Base-by-base conservation (phyloP, 2,797 vertebrate species). In the Notamacropus eugenii region DNA sequence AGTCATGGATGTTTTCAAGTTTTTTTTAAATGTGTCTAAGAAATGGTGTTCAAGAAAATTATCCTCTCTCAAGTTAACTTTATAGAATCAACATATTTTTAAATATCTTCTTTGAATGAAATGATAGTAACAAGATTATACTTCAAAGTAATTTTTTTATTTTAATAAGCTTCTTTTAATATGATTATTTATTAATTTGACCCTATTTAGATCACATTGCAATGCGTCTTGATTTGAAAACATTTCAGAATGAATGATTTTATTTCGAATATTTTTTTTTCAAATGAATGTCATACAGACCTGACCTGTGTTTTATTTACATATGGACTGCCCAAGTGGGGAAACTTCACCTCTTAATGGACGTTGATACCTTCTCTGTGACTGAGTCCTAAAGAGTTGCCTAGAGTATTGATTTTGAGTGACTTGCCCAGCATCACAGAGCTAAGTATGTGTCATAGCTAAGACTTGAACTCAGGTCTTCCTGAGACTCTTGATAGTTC, bases 1-100 rank as follows among this genome's bases (percentile, higher is more conserved):
- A 96, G 92, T 95, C 96, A 94, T 95, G 94, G 95, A 96, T 96
- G 92, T 67, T 96, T 97, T 96, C 95, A 96, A 97, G 95, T 97
- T 93, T 90, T 93, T 56, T 96, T 62, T 95, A 92, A 96, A 91
- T 40, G 96, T 96, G 82, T 90, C 92, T 90, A 93, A 90, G 46
- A 91, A 94, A 96, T 87, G 56, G 46, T 56, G 94, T 95, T 95
- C 93, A 31, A 96, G 74, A 95, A 97, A 96, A 95, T 74, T 67
- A 95, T 91, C 91, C 54, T 91, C 46, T 93, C 58, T 92, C 93
- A 96, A 91, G 91, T 58, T 96, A 96, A 94, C 94, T 96, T 95
- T 40, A 90, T 54, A 93, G 52, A 97, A 54, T 95, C 93, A 90
- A 59, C 16, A 8, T 57, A 90, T 97, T 96, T 58, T 40, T 62